A percentile compares a stretch with the other conserved stretches of the same genome.
Conservation (phyloP, 1,140 invertebrate species). For the Calephelis virginiensis region DNA sequence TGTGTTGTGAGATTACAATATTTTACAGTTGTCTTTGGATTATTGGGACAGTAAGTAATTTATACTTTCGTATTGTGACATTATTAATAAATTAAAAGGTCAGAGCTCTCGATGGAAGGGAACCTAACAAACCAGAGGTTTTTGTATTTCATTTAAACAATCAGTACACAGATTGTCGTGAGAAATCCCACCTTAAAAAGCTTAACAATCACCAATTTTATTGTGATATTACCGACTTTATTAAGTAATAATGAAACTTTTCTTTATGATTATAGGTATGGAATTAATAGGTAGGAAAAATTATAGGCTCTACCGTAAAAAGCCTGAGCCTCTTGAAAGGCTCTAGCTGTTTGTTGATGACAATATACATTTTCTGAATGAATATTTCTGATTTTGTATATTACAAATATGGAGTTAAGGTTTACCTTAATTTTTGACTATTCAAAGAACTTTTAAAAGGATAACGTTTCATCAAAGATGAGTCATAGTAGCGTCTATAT, state of each 20-base stretch:
- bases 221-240: slow-evolving; percentile 5
- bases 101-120: slow-evolving; percentile 15
- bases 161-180: slow-evolving; percentile 11
- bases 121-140: slow-evolving; percentile 14
- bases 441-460: no score
- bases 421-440: no score
- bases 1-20: slow-evolving; percentile 59
- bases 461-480: no score
- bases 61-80: slow-evolving; percentile 18
- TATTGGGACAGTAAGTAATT: slow-evolving; percentile 58
- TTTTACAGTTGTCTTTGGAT: slow-evolving; percentile 50
- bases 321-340: no score
- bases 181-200: slow-evolving; percentile 5
- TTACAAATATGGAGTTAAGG: no score
- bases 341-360: no score
- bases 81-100: slow-evolving; percentile 19
- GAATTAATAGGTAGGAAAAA: no score
- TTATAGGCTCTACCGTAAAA: no score
- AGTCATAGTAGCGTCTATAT: no score
- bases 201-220: slow-evolving; percentile 10
- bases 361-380: no score
- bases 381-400: no score
- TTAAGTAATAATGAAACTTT: slow-evolving; percentile 1
- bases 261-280: not conserved
- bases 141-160: slow-evolving; percentile 21